Evolutionary conservation across 1,140 invertebrate genomes (phyloP), one percentile per base, ranked within the genome.

Genomic region (Drosophila tsacasi): DNA sequence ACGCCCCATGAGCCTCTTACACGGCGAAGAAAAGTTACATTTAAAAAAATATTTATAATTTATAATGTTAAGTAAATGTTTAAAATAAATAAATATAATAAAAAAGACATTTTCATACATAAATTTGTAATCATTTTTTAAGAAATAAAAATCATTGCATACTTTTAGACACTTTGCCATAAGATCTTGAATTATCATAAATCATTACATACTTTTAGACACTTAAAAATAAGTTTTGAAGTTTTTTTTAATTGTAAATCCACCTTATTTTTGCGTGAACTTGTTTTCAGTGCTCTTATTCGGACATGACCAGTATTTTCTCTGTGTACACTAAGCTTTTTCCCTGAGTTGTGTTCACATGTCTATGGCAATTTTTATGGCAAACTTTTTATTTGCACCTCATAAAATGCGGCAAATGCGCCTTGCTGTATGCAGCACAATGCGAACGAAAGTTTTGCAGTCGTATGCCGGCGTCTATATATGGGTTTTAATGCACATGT

Each of bases 301-400:
- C 15, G 23, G 19, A 57, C 54, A 23, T 9, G 4, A 17, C 47
- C 47, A 58, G 25, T n/a, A 62, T 67, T 49, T 42, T 67, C 10
- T 8, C 32, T 13, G 49, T 49, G 46, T 39, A 44, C 27, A 10
- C 25, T 50, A 55, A 37, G 68, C 49, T 58, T 35, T 46, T 27
- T 19, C 37, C 44, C 40, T 42, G 44, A 52, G 63, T 58, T 60
- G 63, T 55, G 55, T 76, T 76, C 76, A 75, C 69, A 79, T 91
- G 89, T 90, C 85, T 90, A 85, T 85, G 74, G 85, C 76, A 54
- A 90, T 92, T 91, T 92, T 82, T 82, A 90, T 90, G 67, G 75
- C 75, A 74, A 87, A 90, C 86, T 86, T 90, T 90, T 90, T 90
- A 90, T 90, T 90, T 90, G 82, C 86, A 91, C 86, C 86, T 90